Conservation (phyloP, 2,113 vertebrate species). For the Xenopus borealis region DNA sequence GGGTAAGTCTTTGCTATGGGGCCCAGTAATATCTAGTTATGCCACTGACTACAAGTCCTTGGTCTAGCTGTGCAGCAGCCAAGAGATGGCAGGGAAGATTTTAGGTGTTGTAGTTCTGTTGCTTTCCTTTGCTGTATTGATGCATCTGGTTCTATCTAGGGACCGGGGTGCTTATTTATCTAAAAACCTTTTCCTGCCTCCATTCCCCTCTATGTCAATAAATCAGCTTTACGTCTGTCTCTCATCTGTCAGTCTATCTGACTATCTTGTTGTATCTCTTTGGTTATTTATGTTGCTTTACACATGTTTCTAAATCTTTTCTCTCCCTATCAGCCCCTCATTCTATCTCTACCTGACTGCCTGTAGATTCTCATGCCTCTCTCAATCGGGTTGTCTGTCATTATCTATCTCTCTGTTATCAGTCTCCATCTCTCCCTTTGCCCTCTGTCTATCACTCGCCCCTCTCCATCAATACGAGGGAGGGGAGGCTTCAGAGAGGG, state of each 20-base stretch:
- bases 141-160: no score
- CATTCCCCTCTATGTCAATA: not conserved
- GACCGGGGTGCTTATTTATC: no score
- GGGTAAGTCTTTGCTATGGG: no score
- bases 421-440: conserved; percentile 29
- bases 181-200: no score
- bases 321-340: not conserved
- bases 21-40: no score
- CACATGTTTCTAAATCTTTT: conserved; percentile 14
- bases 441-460: conserved; percentile 31
- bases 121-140: no score
- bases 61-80: no score
- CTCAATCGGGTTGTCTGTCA: conserved; percentile 32
- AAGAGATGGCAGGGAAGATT: no score
- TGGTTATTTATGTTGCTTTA: not conserved
- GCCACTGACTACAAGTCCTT: no score
- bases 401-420: conserved; percentile 32
- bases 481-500: conserved; percentile 40
- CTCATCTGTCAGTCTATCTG: not conserved
- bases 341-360: not conserved
- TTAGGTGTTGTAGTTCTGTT: no score
- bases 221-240: not conserved
- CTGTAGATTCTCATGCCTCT: conserved; percentile 16
- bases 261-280: not conserved
- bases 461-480: conserved; percentile 29